Percentiles rank a stretch among this genome's conserved stretches.
These are phyloP conservation scores for Marcusenius ussheri DNA, from an alignment of 2,113 vertebrate genomes.

Conservation along the genomic window DNA sequence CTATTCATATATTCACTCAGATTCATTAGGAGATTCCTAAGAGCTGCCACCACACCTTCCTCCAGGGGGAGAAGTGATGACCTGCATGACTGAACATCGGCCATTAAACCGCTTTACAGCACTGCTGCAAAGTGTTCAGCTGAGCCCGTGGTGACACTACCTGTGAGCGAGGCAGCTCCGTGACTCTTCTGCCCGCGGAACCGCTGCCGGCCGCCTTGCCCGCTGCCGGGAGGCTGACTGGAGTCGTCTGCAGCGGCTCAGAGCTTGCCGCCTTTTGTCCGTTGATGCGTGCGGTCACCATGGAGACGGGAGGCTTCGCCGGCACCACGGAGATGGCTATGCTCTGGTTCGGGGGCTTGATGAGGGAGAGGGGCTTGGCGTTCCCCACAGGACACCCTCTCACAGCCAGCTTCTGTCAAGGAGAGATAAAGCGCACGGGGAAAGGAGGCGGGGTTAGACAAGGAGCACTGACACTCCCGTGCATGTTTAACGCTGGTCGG, in stretches of 20 bases:
- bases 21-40: not conserved
- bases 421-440: conserved; percentile 12
- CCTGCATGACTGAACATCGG: not conserved
- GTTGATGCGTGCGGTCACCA: conserved; percentile 74
- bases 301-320: conserved; percentile 67
- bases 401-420: conserved; percentile 67
- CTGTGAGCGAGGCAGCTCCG: conserved; percentile 57
- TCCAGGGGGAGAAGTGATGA: not conserved
- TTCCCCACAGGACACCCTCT: conserved; percentile 66
- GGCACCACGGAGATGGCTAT: conserved; percentile 69
- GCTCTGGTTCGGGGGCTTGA: conserved; percentile 61
- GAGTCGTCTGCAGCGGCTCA: conserved; percentile 60
- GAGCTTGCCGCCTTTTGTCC: conserved; percentile 61
- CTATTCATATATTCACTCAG: not conserved
- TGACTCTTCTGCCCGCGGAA: conserved; percentile 48
- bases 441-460: not conserved
- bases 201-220: conserved; percentile 39
- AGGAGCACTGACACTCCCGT: not conserved
- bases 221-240: conserved; percentile 65
- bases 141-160: conserved; percentile 28
- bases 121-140: not conserved
- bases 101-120: not conserved
- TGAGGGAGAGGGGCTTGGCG: conserved; percentile 64
- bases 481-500: not conserved
- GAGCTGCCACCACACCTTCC: not conserved